Conservation (phyloP, 2,113 vertebrate genomes). For the Xyrauchen texanus region DNA sequence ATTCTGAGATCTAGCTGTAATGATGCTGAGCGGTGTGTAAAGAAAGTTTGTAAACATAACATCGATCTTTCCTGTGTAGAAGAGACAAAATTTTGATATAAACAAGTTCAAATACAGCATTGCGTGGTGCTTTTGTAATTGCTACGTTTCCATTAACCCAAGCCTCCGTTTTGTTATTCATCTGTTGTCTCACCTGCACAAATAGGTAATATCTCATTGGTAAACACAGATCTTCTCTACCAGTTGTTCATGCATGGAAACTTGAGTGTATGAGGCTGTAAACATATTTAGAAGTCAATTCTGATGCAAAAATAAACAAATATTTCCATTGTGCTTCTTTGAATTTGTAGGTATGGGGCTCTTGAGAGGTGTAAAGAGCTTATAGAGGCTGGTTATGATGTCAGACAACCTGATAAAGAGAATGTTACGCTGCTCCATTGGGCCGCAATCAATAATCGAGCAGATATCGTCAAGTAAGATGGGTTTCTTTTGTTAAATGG, state of each 20-base stretch:
- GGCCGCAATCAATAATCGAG: conserved; percentile 96
- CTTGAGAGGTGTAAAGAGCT: conserved; percentile 92
- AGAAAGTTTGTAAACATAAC: no score
- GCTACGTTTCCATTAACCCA: not conserved
- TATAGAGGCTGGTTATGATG: conserved; percentile 91
- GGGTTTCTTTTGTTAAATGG: not conserved
- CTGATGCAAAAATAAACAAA: not conserved
- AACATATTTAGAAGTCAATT: not conserved
- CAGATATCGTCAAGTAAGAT: conserved; percentile 89
- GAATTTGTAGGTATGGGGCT: conserved; percentile 82
- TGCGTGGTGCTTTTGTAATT: not conserved
- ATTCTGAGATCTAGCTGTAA: no score
- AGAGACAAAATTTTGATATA: not conserved
- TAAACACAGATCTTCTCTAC: not conserved
- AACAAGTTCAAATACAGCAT: not conserved
- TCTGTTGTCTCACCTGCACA: not conserved
- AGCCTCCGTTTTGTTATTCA: no score
- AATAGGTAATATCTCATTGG: not conserved
- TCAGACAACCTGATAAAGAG: conserved; percentile 91
- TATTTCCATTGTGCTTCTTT: not conserved
- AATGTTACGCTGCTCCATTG: conserved; percentile 95
- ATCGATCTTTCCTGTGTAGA: no score
- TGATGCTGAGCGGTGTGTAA: no score
- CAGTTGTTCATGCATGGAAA: not conserved
- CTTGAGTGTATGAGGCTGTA: no score